These are phyloP conservation scores for Octonoba sinensis DNA, from an alignment of 2,888 invertebrate genomes.

Conservation along the genomic window DNA sequence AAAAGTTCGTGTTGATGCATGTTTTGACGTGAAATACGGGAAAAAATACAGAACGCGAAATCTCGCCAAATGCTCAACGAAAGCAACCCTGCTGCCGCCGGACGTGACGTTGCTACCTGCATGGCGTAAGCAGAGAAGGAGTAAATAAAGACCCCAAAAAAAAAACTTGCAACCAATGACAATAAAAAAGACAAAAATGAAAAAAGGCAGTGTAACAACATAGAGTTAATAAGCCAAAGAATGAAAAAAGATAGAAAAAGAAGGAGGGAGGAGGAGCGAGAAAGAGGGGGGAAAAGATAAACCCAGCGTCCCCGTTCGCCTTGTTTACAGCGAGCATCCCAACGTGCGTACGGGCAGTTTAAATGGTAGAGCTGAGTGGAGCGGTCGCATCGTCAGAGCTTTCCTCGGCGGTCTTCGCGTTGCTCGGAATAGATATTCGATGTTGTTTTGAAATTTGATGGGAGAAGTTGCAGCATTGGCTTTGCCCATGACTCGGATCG, in stretches of 20 bases:
- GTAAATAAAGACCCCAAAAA: conserved; percentile 27
- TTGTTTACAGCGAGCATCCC: conserved; percentile 43
- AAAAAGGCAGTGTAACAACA: conserved; percentile 49
- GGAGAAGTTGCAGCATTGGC: conserved; percentile 46
- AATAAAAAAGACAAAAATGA: conserved; percentile 30
- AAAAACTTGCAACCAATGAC: conserved; percentile 1
- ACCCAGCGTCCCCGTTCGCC: conserved; percentile 24
- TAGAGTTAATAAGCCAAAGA: conserved; percentile 20
- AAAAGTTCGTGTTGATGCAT: no score
- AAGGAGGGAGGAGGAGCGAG: not conserved
- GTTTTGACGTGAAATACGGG: no score
- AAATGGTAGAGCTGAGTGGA: conserved; percentile 33
- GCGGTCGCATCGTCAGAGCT: conserved; percentile 19
- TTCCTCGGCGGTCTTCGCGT: not conserved
- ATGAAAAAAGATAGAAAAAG: conserved; percentile 23
- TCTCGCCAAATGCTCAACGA: conserved; percentile 12
- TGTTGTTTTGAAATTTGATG: conserved; percentile 20
- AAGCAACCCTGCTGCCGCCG: conserved; percentile 30
- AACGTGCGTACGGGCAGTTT: conserved; percentile 18
- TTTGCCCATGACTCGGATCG: conserved; percentile 7
- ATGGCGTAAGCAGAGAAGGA: conserved; percentile 42
- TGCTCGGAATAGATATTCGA: conserved; percentile 11
- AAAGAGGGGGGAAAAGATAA: conserved; percentile 17
- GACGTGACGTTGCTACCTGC: conserved; percentile 61
- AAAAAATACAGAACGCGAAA: conserved; percentile 1